Base-by-base conservation (phyloP, 1,140 invertebrate species). In the Parapsyche elsis region DNA sequence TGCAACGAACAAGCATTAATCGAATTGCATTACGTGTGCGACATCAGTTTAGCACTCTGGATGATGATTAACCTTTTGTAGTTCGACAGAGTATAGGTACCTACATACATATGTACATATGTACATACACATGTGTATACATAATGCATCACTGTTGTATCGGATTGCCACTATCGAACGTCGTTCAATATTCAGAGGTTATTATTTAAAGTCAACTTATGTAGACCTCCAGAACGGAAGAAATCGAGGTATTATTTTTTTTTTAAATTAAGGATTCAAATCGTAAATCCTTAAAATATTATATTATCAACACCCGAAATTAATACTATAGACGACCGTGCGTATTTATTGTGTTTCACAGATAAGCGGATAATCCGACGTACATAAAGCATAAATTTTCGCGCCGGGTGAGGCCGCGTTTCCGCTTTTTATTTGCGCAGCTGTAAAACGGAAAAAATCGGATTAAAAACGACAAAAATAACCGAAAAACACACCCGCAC, bases 351-450 rank as follows among this genome's bases (percentile, higher is more conserved):
- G 64, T 67, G 64, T 67, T 67, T 67, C 24, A 26, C 64, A 67
- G 64, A 67, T 67, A 67, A 67, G 64, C 64, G 64, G 64, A 67
- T 67, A 67, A 67, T 67, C 64, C 64, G 64, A 67, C 64, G 64
- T 67, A 67, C 64, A 67, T 67, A 67, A 67, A 67, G 64, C 64
- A 67, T 67, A 67, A 67, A 67, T 67, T 67, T 67, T 53, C 49
- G 49, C 64, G 24, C 19, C 64, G 64, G 21, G 14, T 19, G 59
- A 19, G 64, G 23, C 21, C 16, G 14, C 30, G 71, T 71, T 30
- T 71, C 46, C 71, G 71, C 71, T 73, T 73, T 73, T 73, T 73
- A 73, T 73, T 73, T 73, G 71, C 38, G 64, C 64, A 67, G 64
- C 64, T 67, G 64, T 67, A 67, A 67, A 67, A 67, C 64, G 64